phyloP scores from a whole-genome alignment of 2,888 invertebrate genomes.

The Onthophagus sagittarius region DNA sequence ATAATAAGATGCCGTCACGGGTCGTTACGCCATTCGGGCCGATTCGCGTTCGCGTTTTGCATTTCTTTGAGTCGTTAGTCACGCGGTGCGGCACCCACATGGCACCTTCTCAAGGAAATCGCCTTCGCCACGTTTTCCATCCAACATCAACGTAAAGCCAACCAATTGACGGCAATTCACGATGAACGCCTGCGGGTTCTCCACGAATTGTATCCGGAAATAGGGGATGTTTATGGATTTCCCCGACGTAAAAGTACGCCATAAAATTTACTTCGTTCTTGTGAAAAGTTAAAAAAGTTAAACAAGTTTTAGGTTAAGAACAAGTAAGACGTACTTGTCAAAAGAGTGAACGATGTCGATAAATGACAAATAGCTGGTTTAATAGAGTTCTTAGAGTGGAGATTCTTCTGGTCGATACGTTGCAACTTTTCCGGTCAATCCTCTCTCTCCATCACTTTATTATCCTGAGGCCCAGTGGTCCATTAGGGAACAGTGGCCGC shows the following conservation, averaged over 20 bases:
- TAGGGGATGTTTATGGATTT: not conserved
- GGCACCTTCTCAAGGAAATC: not conserved
- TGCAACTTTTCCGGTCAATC: not conserved
- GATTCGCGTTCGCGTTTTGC: not conserved
- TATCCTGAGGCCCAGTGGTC: conserved; percentile 31
- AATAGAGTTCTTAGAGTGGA: not conserved
- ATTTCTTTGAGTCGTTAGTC: not conserved
- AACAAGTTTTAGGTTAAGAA: too few relatives aligned
- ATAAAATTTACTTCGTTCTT: too few relatives aligned
- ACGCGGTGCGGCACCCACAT: not conserved
- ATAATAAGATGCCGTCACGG: conserved; percentile 28
- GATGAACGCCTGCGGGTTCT: not conserved
- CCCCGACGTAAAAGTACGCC: not conserved
- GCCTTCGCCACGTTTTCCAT: not conserved
- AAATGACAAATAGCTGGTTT: not conserved
- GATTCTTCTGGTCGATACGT: not conserved
- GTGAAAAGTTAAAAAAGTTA: too few relatives aligned
- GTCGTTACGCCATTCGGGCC: conserved; percentile 15
- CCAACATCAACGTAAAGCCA: not conserved
- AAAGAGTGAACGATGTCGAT: not conserved
- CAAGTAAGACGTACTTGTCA: not conserved
- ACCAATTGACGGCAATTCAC: not conserved
- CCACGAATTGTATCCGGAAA: not conserved
- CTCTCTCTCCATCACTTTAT: conserved; percentile 15
- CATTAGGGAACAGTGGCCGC: conserved; percentile 34